Evolutionary conservation across 2,797 vertebrate species (phyloP).

Genomic region (Cheracebus regulus): DNA sequence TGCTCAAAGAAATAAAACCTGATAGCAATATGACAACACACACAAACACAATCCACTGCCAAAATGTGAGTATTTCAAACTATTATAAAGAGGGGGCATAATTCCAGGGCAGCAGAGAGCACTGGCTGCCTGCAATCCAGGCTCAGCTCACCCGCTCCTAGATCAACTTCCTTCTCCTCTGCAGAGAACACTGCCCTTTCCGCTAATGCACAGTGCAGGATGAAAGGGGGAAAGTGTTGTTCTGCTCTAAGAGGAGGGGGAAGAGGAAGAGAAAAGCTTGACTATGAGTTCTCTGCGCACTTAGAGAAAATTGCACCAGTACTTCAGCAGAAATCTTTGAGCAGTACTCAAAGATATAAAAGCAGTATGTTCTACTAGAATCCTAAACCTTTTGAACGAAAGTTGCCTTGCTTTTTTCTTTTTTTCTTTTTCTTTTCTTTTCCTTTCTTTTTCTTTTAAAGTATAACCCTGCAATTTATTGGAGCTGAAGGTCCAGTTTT

Average conservation of each 20-base stretch:
- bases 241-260: background rate
- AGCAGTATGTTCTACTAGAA: background rate
- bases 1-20: constrained; percentile 66
- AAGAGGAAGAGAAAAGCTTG: background rate
- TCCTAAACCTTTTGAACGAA: background rate
- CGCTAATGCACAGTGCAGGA: background rate
- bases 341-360: background rate
- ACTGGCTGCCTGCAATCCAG: constrained; percentile 10
- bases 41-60: constrained; percentile 34
- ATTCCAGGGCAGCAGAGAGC: constrained; percentile 30
- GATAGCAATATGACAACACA: constrained; percentile 46
- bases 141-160: background rate
- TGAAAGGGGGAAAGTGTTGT: background rate
- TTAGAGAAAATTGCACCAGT: background rate
- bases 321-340: constrained; percentile 5
- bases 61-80: constrained; percentile 63
- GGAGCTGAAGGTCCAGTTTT: background rate
- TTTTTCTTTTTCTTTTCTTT: background rate
- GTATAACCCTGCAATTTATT: background rate
- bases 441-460: background rate
- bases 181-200: constrained; percentile 38
- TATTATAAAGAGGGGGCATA: constrained; percentile 18
- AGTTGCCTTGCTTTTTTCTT: background rate
- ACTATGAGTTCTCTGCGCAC: background rate
- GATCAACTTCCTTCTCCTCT: constrained; percentile 33